phyloP scores from a whole-genome alignment of 2,888 invertebrate species.

The Augiades crinisus region DNA sequence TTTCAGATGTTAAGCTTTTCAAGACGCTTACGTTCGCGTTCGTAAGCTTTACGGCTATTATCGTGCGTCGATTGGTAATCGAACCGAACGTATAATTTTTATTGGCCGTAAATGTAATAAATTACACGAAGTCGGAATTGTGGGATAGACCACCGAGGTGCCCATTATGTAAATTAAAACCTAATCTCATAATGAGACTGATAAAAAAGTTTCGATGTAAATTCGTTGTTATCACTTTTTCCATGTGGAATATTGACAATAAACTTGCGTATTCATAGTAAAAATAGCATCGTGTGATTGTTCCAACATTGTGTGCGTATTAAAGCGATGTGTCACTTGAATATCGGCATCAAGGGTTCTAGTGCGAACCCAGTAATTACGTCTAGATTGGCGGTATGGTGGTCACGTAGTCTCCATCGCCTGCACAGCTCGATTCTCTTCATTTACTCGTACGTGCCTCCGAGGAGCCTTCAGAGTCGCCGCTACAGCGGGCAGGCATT shows the following conservation, averaged over 20 bases:
- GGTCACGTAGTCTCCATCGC: slow-evolving; percentile 51
- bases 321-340: slow-evolving; percentile 33
- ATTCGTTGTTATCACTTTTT: no score
- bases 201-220: no score
- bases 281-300: no score
- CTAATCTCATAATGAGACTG: slow-evolving; percentile 28
- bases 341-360: slow-evolving; percentile 30
- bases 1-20: slow-evolving; percentile 63
- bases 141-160: slow-evolving; percentile 53
- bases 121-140: slow-evolving; percentile 37
- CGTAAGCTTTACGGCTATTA: slow-evolving; percentile 48
- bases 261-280: no score
- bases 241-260: no score
- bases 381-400: slow-evolving; percentile 44
- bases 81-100: slow-evolving; percentile 42
- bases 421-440: slow-evolving; percentile 48
- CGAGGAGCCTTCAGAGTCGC: slow-evolving; percentile 33
- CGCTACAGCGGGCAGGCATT: slow-evolving; percentile 38
- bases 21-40: slow-evolving; percentile 41
- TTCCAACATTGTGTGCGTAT: slow-evolving; percentile 20
- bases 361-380: slow-evolving; percentile 39
- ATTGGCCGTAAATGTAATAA: slow-evolving; percentile 13
- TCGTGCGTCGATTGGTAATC: slow-evolving; percentile 54
- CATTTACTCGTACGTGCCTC: slow-evolving; percentile 58
- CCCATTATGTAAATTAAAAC: slow-evolving; percentile 55